These are phyloP conservation scores for Aproaerema taeniolella DNA, from an alignment of 2,888 invertebrate species.

Conservation along the genomic window DNA sequence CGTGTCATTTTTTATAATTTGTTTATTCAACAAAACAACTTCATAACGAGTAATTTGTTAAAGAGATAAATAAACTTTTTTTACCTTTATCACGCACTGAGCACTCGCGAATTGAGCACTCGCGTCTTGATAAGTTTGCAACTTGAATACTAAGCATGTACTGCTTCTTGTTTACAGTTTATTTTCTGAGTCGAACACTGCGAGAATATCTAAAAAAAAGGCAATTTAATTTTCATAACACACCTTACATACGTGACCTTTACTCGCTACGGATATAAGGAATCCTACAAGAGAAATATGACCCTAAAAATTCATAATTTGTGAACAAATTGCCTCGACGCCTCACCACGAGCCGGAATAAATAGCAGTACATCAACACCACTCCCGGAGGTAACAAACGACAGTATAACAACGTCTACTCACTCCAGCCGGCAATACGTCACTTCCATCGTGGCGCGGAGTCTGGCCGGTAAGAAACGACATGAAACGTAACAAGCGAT, in stretches of 20 bases:
- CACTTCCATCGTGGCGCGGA: neutral
- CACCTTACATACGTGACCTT: neutral
- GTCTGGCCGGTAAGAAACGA: neutral
- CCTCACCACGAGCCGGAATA: neutral
- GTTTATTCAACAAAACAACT: no score
- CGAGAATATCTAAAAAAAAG: neutral
- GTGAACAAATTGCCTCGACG: neutral
- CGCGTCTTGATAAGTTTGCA: constrained; percentile 2
- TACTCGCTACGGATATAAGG: neutral
- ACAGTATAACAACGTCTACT: neutral
- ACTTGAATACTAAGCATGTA: constrained; percentile 1
- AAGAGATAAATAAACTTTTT: no score
- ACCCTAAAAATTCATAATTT: neutral
- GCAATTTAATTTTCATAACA: neutral
- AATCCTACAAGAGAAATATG: neutral
- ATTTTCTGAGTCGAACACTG: neutral
- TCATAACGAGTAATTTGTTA: no score
- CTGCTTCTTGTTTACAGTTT: constrained; percentile 7
- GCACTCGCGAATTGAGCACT: no score
- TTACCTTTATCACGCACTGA: no score
- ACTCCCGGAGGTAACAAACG: neutral
- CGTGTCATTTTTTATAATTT: no score
- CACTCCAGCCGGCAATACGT: neutral
- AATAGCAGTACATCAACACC: neutral
- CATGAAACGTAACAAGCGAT: neutral